Conservation (phyloP, 37 sponge, comb jelly and placozoan genomes). For the Geodia barretti region DNA sequence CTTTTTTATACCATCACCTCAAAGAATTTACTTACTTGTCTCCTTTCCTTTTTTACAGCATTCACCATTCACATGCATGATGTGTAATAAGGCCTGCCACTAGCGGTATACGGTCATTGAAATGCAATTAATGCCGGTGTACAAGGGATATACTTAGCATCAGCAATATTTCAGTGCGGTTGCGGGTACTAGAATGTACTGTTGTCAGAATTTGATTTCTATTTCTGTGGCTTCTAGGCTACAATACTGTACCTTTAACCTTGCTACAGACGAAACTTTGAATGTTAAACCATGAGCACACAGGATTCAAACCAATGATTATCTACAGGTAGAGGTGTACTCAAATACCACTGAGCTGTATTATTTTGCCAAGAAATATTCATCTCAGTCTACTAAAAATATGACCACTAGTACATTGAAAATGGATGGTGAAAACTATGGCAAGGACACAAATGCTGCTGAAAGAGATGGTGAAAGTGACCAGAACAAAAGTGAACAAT, state of each 20-base stretch:
- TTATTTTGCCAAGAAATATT: no score
- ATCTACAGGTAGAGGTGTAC: neutral
- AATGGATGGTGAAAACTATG: neutral
- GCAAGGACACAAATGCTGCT: neutral
- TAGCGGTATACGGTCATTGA: no score
- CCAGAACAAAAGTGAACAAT: neutral
- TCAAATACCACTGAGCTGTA: neutral
- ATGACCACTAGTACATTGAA: neutral
- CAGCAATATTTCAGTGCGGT: no score
- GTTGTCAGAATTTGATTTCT: neutral
- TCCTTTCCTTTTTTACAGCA: no score
- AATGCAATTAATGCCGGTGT: no score
- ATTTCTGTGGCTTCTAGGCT: neutral
- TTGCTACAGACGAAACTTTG: neutral
- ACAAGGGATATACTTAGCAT: no score
- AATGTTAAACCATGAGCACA: no score
- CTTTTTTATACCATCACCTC: no score
- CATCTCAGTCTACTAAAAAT: neutral
- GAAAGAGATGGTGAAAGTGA: neutral
- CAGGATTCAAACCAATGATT: neutral
- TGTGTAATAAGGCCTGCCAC: no score
- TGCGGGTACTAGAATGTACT: no score
- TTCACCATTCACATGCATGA: no score
- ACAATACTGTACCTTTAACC: neutral
- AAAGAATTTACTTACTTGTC: no score